Conservation (phyloP, 2,888 invertebrate species). For the Pseudeuparius sepicola region DNA sequence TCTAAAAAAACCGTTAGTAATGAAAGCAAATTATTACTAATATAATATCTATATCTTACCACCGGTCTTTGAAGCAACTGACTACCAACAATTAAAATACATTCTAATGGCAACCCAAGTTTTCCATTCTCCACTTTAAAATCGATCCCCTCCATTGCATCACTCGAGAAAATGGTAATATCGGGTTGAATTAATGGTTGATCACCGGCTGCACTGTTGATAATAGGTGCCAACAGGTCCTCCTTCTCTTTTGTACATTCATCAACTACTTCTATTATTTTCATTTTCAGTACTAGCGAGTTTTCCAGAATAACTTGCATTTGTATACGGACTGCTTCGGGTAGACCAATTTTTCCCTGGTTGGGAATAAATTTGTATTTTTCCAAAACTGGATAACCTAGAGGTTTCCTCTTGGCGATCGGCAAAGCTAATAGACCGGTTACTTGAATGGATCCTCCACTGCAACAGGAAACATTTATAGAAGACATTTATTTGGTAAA, state of each 20-base stretch:
- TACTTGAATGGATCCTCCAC: constrained; percentile 66
- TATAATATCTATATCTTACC: constrained; percentile 27
- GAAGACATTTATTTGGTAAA: too few species aligned
- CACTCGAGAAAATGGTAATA: constrained; percentile 42
- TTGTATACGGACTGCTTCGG: too few species aligned
- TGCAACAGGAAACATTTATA: constrained; percentile 24
- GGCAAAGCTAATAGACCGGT: constrained; percentile 64
- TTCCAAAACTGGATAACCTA: constrained; percentile 64
- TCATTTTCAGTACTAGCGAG: constrained; percentile 49
- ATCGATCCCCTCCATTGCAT: constrained; percentile 31
- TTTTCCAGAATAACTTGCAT: too few species aligned
- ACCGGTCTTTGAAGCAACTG: constrained; percentile 43
- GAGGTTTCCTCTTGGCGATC: constrained; percentile 55
- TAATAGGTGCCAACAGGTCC: constrained; percentile 43
- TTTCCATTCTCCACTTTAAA: constrained; percentile 55
- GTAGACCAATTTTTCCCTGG: too few species aligned
- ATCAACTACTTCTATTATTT: constrained; percentile 43
- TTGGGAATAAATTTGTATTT: constrained; percentile 61
- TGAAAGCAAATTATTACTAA: constrained; percentile 10
- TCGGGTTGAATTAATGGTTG: constrained; percentile 61
- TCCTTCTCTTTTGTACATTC: constrained; percentile 32
- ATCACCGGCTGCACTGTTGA: constrained; percentile 53
- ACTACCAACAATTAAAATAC: constrained; percentile 26
- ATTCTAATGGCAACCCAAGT: constrained; percentile 33
- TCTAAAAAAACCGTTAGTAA: too few species aligned